Evolutionary conservation across 1,140 invertebrate genomes (phyloP), one percentile per base, ranked within the genome.

Genomic region (Papilio polytes): DNA sequence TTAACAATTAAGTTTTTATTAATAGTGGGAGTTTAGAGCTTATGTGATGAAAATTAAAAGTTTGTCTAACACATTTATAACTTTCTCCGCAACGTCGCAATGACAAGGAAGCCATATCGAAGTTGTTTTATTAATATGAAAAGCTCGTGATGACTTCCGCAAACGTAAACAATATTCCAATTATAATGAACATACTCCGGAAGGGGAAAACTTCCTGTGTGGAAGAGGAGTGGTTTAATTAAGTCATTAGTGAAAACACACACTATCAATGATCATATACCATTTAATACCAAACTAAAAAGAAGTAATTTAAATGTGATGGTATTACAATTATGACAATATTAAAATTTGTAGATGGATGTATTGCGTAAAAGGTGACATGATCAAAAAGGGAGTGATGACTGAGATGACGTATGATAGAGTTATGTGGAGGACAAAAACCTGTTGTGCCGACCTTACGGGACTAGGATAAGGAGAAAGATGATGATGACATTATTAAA

Each of bases 121-220:
- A 66, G 22, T 66, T 31, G 63, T 66, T 66, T 66, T 66, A 66
- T 66, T 66, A 66, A 66, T 66, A 66, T 31, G 63, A 66, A 31
- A 66, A 66, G 22, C 22, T 66, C 31, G 22, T 66, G 63, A 66
- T 66, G 22, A 66, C 63, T 66, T 66, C 63, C 63, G 63, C 22
- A 66, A 26, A n/a, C n/a, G 22, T 66, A 31, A 66, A 66, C 63
- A 66, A 66, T 66, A 26, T 66, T 66, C 63, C 22, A 66, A 66
- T 31, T 31, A 66, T 66, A 31, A 63, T 22, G 7, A 66, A 31
- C 15, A 63, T 63, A 66, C 26, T 7, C 63, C 63, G 63, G 63
- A 31, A 66, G 22, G 53, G 53, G 53, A 15, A 18, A 56, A 56
- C 53, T 26, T 66, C 59, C 59, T 9, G 8, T 63, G 22, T 10